Evolutionary conservation across 2,797 vertebrate species (phyloP), one percentile per base, ranked within the genome.

Genomic region (Coregonus ussuriensis): DNA sequence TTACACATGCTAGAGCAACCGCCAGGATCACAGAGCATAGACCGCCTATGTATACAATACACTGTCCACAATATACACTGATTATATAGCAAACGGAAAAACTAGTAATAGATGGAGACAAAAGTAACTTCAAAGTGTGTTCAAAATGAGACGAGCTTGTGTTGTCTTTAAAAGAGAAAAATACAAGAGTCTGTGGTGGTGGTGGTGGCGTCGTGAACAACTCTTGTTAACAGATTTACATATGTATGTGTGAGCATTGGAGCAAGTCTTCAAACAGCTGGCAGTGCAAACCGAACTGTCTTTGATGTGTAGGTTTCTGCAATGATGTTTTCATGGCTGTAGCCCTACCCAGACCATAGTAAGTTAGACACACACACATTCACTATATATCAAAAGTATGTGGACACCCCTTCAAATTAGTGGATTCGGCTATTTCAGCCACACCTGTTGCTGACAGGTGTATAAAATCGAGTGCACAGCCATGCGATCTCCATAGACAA

Each of bases 1-100:
- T 81, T 76, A 81, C 68, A 85, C 75, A 74, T 67, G 52, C 6
- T 75, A 69, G 51, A 68, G 29, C 63, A 75, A 76, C 31, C 72
- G n/a, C 33, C 41, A 33, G 77, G 59, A 80, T 75, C 74, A 63
- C 76, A 85, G 11, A 72, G 71, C 71, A 51, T 41, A 66, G 79
- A 59, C 13, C 41, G 18, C 63, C 71, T 81, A 52, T 75, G 63
- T 70, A 69, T 21, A 75, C 74, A 80, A 74, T 15, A 69, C 18
- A 35, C 53, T 74, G 69, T 77, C 52, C 70, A 67, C 77, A 79
- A 1, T 72, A 11, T 70, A 51, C 25, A 25, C 25, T 25, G 25
- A 25, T 25, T 25, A 25, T 25, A 25, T 25, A 25, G 25, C 25
- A 25, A 29, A 29, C 29, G 14, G 63, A 66, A 56, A 52, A 18